Evolutionary conservation across 2,888 invertebrate genomes (phyloP).

Genomic region (Rhabditophanes sp.): DNA sequence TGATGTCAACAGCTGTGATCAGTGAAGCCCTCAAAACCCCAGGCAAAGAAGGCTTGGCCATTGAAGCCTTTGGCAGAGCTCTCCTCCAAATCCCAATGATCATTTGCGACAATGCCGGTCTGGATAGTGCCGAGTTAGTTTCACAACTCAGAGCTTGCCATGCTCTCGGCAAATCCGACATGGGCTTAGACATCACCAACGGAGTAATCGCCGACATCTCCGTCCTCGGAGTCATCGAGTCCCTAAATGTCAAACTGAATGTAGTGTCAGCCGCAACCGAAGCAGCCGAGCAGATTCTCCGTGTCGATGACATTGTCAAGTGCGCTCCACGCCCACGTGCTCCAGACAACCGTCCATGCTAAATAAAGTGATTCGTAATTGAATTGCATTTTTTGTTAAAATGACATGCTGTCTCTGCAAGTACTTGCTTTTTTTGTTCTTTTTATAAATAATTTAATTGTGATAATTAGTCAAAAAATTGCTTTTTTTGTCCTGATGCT

Average conservation of each 20-base stretch:
- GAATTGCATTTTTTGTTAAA: too few species aligned
- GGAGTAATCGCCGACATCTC: conserved; percentile 79
- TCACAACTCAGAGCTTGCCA: conserved; percentile 80
- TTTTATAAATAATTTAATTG: too few species aligned
- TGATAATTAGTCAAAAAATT: too few species aligned
- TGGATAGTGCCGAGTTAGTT: conserved; percentile 83
- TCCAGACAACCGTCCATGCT: conserved; percentile 37
- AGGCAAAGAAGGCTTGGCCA: conserved; percentile 90
- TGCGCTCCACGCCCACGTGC: conserved; percentile 35
- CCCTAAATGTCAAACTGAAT: conserved; percentile 87
- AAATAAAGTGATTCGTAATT: conserved; percentile 10
- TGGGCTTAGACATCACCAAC: conserved; percentile 71
- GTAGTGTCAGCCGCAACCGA: conserved; percentile 82
- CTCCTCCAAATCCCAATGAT: conserved; percentile 66
- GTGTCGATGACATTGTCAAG: conserved; percentile 90
- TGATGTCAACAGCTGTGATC: conserved; percentile 80
- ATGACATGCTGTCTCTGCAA: too few species aligned
- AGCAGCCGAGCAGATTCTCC: conserved; percentile 71
- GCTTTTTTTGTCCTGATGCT: too few species aligned
- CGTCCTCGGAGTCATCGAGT: conserved; percentile 78
- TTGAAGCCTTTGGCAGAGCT: conserved; percentile 81
- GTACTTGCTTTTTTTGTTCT: too few species aligned
- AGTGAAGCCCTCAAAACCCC: conserved; percentile 48
- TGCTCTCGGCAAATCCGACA: conserved; percentile 60
- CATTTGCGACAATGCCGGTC: conserved; percentile 95